A percentile compares a stretch with the other conserved stretches of the same genome.
Conservation (phyloP, 1,140 invertebrate genomes). For the Mesaphorura yosii region DNA sequence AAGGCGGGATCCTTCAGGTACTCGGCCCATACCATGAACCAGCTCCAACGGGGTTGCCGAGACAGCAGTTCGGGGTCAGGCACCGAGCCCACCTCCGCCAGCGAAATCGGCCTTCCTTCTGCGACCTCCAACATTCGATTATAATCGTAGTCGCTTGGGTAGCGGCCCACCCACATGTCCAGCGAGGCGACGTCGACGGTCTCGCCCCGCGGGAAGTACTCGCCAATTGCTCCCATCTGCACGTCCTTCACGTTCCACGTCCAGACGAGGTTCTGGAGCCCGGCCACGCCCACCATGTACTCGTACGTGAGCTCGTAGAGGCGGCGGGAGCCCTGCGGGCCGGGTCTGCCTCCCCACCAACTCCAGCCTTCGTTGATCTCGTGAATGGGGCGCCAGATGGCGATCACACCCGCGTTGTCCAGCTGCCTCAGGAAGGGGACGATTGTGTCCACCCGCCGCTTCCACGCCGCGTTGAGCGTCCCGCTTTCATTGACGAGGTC, state of each 20-base stretch:
- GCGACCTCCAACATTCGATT: conserved; percentile 9
- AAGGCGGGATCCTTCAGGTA: conserved; percentile 14
- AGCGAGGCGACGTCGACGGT: conserved; percentile 17
- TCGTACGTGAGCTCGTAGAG: conserved; percentile 21
- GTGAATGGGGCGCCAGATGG: conserved; percentile 15
- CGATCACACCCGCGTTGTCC: conserved; percentile 12
- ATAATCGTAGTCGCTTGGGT: conserved; percentile 13
- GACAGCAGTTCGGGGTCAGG: conserved; percentile 6
- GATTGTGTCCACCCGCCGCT: conserved; percentile 13
- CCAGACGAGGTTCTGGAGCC: conserved; percentile 13
- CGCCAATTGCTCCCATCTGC: conserved; percentile 9
- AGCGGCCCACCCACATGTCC: conserved; percentile 12
- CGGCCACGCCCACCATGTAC: conserved; percentile 2
- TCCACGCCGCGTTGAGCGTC: conserved; percentile 13
- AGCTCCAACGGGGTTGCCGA: conserved; percentile 11
- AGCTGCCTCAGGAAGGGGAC: conserved; percentile 15
- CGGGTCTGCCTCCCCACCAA: conserved; percentile 13
- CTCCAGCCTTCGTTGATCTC: conserved; percentile 19
- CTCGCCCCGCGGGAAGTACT: conserved; percentile 11
- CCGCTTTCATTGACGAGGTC: conserved; percentile 8
- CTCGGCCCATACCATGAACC: conserved; percentile 24
- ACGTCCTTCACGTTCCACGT: conserved; percentile 21
- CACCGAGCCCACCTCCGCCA: conserved; percentile 14
- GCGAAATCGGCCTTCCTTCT: conserved; percentile 14
- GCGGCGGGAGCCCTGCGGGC: conserved; percentile 9